Conservation (phyloP, 2,888 invertebrate species). For the Girardia tigrina region DNA sequence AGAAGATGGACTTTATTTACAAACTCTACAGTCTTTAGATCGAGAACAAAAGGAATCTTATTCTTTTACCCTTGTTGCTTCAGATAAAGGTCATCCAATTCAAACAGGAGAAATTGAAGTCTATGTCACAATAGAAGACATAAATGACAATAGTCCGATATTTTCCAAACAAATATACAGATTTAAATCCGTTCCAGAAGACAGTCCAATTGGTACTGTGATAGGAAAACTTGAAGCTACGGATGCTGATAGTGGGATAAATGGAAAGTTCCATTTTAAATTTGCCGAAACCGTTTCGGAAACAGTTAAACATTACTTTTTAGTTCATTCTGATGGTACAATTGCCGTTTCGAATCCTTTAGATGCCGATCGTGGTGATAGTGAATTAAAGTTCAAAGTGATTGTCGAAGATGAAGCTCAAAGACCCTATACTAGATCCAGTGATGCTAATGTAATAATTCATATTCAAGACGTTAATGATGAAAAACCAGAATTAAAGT, state of each 20-base stretch:
- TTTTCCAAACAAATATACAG: constrained; percentile 28
- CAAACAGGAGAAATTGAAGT: constrained; percentile 24
- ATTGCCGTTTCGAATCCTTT: constrained; percentile 18
- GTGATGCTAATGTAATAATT: constrained; percentile 28
- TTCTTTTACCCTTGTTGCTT: constrained; percentile 24
- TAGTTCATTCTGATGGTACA: constrained; percentile 21
- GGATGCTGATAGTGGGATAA: constrained; percentile 28
- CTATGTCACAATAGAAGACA: constrained; percentile 20
- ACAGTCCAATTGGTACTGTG: constrained; percentile 5
- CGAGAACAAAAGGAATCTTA: constrained; percentile 26
- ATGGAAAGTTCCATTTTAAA: constrained; percentile 30
- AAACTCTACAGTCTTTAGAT: constrained; percentile 21
- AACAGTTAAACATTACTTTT: constrained; percentile 24
- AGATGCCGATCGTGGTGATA: constrained; percentile 27
- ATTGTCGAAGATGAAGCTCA: constrained; percentile 30
- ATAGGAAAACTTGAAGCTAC: constrained; percentile 24
- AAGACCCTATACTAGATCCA: constrained; percentile 25
- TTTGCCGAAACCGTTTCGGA: constrained; percentile 12
- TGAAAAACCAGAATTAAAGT: constrained; percentile 29
- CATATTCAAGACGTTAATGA: constrained; percentile 30
- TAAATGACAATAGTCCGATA: constrained; percentile 27
- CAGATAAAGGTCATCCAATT: constrained; percentile 24
- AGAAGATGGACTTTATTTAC: constrained; percentile 28
- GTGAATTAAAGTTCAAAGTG: constrained; percentile 31
- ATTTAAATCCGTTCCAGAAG: constrained; percentile 25